Evolutionary conservation across 1,140 invertebrate species (phyloP), one percentile per base, ranked within the genome.

Genomic region (Drosophila nannoptera): DNA sequence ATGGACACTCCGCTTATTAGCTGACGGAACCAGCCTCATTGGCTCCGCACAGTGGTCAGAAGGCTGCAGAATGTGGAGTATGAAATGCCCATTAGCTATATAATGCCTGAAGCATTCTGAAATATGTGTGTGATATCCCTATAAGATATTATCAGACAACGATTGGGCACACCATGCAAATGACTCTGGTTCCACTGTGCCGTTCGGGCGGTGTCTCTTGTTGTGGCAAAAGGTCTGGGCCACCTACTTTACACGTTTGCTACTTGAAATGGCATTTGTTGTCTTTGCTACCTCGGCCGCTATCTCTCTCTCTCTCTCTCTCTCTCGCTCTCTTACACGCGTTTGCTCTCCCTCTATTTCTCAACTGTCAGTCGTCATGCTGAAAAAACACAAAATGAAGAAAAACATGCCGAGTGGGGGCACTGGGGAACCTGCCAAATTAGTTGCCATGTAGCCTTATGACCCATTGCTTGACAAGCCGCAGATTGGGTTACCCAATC

Each of bases 251-350:
- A 84, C 76, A 80, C 81, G 81, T 86, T 84, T 50, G 80, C 80
- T 84, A 84, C 80, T 84, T 84, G 76, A 84, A 84, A 84, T 84
- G 76, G 77, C 81, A 80, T 84, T 84, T 86, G 80, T 86, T 84
- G 78, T 84, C 69, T 76, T 84, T 84, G 74, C 65, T 43, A 14
- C 12, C 40, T 7, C 12, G 12, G n/a, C 14, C 40, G 5, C 40
- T 43, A 0, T 42, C 40, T 42, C 11, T n/a, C 40, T 12, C 38
- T 12, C 11, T 40, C 38, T 9, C 4, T 40, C 6, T 43, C 40
- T 16, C 4, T 40, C 6, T 43, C 40, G 7, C 40, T 7, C 12
- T 43, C 40, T 14, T n/a, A 2, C 40, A 14, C 5, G 22, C 22
- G 22, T 40, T 73, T 42, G 53, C 36, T 64, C 68, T 77, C 66